These are phyloP conservation scores for Oconnorella tubifera DNA, from an alignment of 2,888 invertebrate species.

Conservation along the genomic window DNA sequence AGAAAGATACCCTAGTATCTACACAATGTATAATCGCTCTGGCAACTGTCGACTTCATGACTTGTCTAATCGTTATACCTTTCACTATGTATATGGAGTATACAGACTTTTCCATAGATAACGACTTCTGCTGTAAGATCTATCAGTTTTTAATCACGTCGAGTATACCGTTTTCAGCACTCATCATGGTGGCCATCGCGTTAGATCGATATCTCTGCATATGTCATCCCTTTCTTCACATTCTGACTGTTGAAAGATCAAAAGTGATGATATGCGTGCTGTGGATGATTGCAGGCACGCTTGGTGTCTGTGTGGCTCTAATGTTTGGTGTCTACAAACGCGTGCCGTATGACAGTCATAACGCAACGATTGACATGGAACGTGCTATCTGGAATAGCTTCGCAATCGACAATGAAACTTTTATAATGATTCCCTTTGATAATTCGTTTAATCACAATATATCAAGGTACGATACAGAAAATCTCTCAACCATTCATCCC, in stretches of 20 bases:
- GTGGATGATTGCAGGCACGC: conserved; percentile 39
- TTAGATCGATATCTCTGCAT: conserved; percentile 47
- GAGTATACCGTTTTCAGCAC: conserved; percentile 47
- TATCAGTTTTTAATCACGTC: conserved; percentile 47
- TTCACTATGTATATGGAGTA: conserved; percentile 47
- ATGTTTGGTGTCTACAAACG: conserved; percentile 37
- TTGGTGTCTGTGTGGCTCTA: conserved; percentile 42
- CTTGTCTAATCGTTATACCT: conserved; percentile 46
- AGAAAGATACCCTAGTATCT: conserved; percentile 47
- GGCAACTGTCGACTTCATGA: conserved; percentile 49
- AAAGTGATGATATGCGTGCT: conserved; percentile 40
- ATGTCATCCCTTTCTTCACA: conserved; percentile 47
- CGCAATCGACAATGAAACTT: not conserved
- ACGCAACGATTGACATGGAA: not conserved
- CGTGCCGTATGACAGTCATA: not conserved
- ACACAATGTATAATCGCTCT: conserved; percentile 49
- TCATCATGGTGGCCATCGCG: conserved; percentile 44
- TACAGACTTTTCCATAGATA: conserved; percentile 38
- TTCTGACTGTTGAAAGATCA: conserved; percentile 40
- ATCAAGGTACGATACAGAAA: not conserved
- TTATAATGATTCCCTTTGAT: too few relatives aligned
- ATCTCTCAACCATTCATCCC: not conserved
- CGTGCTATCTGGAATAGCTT: not conserved
- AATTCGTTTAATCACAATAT: not conserved
- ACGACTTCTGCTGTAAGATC: conserved; percentile 44